phyloP scores from a whole-genome alignment of 2,113 vertebrate genomes.

The Chloropsis cyanopogon region DNA sequence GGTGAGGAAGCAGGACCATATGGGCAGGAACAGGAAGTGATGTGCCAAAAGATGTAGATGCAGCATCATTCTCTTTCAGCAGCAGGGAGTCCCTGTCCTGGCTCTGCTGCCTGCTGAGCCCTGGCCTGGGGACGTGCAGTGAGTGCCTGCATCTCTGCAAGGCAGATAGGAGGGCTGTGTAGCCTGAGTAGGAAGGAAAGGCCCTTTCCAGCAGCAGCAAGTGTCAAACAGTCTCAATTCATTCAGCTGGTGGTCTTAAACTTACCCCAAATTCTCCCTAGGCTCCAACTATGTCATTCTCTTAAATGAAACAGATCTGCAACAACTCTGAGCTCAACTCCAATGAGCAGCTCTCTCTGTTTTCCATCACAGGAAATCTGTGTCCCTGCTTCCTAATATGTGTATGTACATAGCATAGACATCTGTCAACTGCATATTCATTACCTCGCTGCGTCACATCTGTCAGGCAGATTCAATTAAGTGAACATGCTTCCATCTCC shows the following conservation, averaged over 20 bases:
- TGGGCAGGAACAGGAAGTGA: not conserved
- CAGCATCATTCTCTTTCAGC: not conserved
- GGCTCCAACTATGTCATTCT: not conserved
- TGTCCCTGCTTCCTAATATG: not conserved
- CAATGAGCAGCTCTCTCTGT: not conserved
- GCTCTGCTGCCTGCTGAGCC: not conserved
- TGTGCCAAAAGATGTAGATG: not conserved
- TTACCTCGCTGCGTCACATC: not conserved
- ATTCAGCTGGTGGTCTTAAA: not conserved
- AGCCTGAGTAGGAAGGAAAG: not conserved
- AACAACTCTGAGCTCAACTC: not conserved
- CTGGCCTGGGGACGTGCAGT: not conserved
- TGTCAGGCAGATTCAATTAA: slow-evolving; percentile 19
- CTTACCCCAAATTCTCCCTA: not conserved
- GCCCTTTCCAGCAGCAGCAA: not conserved
- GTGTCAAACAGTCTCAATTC: not conserved
- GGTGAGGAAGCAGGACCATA: not conserved
- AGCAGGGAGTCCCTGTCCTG: not conserved
- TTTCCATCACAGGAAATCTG: not conserved
- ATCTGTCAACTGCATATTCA: not conserved
- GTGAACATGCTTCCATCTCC: not conserved
- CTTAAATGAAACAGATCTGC: not conserved
- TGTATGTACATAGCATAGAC: not conserved
- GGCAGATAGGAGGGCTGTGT: not conserved
- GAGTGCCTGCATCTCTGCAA: not conserved